Percentiles rank a stretch among this genome's conserved stretches.
Evolutionary conservation across 2,797 vertebrate species (phyloP).

Genomic region (Sebastes iracundus): DNA sequence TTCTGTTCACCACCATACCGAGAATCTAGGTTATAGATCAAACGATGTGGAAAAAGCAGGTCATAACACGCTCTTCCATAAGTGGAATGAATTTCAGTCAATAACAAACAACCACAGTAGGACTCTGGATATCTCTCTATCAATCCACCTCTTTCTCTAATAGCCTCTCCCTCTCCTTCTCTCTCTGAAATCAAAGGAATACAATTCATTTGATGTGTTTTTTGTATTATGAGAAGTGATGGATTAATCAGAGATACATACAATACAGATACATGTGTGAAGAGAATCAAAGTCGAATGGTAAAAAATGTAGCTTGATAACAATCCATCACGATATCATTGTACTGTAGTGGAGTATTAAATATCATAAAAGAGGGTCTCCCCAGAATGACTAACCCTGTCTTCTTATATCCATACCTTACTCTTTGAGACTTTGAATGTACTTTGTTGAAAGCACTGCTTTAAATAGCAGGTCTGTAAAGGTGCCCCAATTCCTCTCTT

Average conservation of each 20-base stretch:
- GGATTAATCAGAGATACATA: neutral
- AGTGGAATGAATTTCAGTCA: slow-evolving; percentile 59
- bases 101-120: slow-evolving; percentile 27
- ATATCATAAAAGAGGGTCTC: neutral
- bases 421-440: neutral
- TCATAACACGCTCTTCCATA: slow-evolving; percentile 53
- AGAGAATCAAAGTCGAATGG: neutral
- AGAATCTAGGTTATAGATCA: slow-evolving; percentile 66
- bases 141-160: neutral
- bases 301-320: neutral
- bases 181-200: slow-evolving; percentile 10
- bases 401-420: neutral
- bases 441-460: neutral
- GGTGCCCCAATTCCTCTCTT: neutral
- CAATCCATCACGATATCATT: neutral
- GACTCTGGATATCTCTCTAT: neutral
- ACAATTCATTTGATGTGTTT: slow-evolving; percentile 14
- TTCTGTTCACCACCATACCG: slow-evolving; percentile 21
- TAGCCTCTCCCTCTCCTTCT: neutral
- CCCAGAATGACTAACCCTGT: neutral
- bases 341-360: neutral
- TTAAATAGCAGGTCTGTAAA: neutral
- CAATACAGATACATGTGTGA: neutral
- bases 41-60: slow-evolving; percentile 63
- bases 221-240: neutral